Conservation (phyloP, 2,113 vertebrate genomes). For the Perca schrenkii region DNA sequence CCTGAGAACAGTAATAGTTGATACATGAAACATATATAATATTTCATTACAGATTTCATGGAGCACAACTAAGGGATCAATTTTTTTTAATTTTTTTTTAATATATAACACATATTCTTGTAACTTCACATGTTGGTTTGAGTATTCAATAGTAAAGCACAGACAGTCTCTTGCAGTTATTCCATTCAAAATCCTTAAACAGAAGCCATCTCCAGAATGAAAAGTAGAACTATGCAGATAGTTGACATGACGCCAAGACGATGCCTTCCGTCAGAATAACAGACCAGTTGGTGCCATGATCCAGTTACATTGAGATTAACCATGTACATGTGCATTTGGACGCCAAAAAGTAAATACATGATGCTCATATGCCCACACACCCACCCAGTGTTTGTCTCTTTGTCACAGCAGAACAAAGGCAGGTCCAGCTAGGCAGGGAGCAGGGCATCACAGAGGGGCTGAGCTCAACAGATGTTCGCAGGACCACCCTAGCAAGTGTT, state of each 20-base stretch:
- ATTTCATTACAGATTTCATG: background rate
- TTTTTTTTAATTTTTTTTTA: background rate
- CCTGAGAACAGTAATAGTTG: background rate
- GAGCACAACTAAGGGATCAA: background rate
- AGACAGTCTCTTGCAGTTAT: background rate
- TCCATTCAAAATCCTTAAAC: background rate
- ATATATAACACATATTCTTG: background rate
- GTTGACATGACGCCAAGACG: background rate
- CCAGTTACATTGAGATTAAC: slow-evolving; percentile 7
- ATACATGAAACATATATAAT: background rate
- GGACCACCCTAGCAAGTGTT: slow-evolving; percentile 77
- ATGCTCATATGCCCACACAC: slow-evolving; percentile 6
- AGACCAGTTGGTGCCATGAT: background rate
- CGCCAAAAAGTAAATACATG: slow-evolving; percentile 7
- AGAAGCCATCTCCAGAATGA: background rate
- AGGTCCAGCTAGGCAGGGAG: slow-evolving; percentile 23
- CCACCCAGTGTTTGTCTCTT: slow-evolving; percentile 18
- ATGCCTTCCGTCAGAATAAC: background rate
- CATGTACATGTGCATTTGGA: slow-evolving; percentile 4
- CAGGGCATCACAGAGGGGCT: slow-evolving; percentile 44
- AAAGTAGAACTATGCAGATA: background rate
- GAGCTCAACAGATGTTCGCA: slow-evolving; percentile 71
- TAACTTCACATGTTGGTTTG: too few species aligned
- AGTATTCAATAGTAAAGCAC: background rate
- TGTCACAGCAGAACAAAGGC: slow-evolving; percentile 49